Base-by-base conservation (phyloP, 30 jellyfish, hydroid and myxozoan species). In the Cassiopea xamachana region DNA sequence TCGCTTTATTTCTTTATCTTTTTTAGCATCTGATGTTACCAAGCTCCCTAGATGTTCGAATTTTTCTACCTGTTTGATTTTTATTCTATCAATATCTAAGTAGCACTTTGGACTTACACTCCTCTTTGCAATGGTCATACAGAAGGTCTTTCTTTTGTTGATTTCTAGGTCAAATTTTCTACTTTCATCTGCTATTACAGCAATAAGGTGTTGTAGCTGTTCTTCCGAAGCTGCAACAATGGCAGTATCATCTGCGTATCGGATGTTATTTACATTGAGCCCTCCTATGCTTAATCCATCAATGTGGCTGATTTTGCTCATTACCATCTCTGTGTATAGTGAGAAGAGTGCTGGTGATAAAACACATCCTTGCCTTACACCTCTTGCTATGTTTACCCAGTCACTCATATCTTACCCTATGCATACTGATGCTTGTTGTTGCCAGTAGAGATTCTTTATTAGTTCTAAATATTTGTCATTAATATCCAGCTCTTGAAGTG, bases 311-410 rank as follows among this genome's bases (percentile, higher is more conserved):
- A 67, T 67, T 67, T 19, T 14, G 7, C 76, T 15, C 18, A 67
- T 2, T 3, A 67, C 6, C 6, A 3, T 67, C 15, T 67, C 76
- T 51, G 76, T 19, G 18, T 67, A 67, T 19, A 67, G 76, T 4
- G 7, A 2, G 76, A 67, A 67, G 2, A 67, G 18, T 3, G 6
- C 18, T 13, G 76, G 18, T 67, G 76, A 67, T 14, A 67, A 19
- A 2, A 67, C 76, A 67, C 76, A 67, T 67, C 76, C 76, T 67
- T 67, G 76, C 15, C 76, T 6, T 15, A 67, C 76, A 13, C 76
- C 76, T 67, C 18, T 15, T 3, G 6, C 15, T 6, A 67, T 67
- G 6, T 67, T 15, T 2, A 19, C 7, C 18, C 18, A 6, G 6
- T 19, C 76, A 2, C 18, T 67, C 3, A 67, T 2, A 6, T 14